These are phyloP conservation scores for Sesia apiformis DNA, from an alignment of 2,888 invertebrate genomes.

Conservation along the genomic window DNA sequence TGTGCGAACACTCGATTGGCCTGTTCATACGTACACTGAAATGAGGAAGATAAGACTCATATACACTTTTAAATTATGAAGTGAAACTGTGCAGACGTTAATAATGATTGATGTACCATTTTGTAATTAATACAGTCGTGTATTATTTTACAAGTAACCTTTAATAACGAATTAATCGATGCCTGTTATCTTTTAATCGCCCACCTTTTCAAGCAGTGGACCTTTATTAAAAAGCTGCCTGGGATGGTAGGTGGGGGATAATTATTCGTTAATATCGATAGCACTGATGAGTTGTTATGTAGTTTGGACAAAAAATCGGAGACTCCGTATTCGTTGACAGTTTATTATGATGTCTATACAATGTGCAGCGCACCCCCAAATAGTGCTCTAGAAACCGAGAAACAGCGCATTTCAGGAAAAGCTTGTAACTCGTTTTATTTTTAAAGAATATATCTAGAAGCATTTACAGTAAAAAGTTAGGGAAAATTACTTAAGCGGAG, in stretches of 20 bases:
- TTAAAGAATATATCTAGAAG: too few relatives aligned
- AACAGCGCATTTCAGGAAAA: too few relatives aligned
- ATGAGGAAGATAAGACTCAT: too few relatives aligned
- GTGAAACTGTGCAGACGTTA: conserved; percentile 18
- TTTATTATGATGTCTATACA: too few relatives aligned
- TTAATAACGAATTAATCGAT: conserved; percentile 28
- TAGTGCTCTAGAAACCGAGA: too few relatives aligned
- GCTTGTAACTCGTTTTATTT: too few relatives aligned
- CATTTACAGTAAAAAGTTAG: too few relatives aligned
- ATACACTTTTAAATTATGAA: background rate
- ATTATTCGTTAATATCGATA: background rate
- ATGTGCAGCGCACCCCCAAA: too few relatives aligned
- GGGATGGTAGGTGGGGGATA: background rate
- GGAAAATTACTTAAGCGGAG: too few relatives aligned
- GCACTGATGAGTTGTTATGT: background rate
- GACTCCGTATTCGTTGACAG: too few relatives aligned
- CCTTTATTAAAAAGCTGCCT: background rate
- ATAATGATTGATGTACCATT: conserved; percentile 37
- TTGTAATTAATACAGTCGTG: conserved; percentile 25
- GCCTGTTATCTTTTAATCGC: conserved; percentile 7
- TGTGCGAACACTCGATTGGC: too few relatives aligned
- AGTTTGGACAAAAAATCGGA: background rate
- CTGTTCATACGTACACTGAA: too few relatives aligned
- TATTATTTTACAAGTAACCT: conserved; percentile 34
- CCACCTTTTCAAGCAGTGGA: background rate